phyloP scores from a whole-genome alignment of 53 echinoderm and acorn worm species.

The Hippasteria phrygiana region DNA sequence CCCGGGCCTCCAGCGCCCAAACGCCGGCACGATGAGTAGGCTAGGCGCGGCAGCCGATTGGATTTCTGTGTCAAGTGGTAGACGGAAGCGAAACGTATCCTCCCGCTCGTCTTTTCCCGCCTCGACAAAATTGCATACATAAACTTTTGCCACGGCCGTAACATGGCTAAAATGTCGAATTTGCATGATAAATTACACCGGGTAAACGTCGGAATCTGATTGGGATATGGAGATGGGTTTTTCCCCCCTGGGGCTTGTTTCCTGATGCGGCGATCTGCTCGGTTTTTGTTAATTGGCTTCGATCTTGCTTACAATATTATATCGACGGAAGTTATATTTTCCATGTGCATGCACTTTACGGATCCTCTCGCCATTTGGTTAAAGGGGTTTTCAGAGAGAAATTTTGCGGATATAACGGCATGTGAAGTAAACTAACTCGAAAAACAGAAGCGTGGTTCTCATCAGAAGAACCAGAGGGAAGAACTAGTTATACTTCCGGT shows the following conservation, averaged over 20 bases:
- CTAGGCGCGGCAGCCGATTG: background rate
- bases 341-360: no score
- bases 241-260: background rate
- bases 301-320: background rate
- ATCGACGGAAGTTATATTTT: background rate
- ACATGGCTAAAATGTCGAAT: background rate
- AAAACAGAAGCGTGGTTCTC: no score
- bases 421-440: no score
- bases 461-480: no score
- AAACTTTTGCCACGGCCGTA: background rate
- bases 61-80: slow-evolving; percentile 47
- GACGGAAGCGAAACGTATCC: slow-evolving; percentile 20
- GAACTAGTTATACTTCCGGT: no score
- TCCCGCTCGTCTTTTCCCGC: background rate
- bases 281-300: background rate
- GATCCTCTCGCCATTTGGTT: no score
- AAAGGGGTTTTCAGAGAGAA: background rate
- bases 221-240: background rate
- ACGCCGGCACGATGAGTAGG: background rate
- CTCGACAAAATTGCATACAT: slow-evolving; percentile 38
- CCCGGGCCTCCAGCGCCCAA: background rate
- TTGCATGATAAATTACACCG: background rate
- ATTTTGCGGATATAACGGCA: no score
- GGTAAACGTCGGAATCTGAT: background rate
- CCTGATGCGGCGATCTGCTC: background rate